Evolutionary conservation across 2,888 invertebrate species (phyloP), one percentile per base, ranked within the genome.

Genomic region (Gymnoscelis rufifasciata): DNA sequence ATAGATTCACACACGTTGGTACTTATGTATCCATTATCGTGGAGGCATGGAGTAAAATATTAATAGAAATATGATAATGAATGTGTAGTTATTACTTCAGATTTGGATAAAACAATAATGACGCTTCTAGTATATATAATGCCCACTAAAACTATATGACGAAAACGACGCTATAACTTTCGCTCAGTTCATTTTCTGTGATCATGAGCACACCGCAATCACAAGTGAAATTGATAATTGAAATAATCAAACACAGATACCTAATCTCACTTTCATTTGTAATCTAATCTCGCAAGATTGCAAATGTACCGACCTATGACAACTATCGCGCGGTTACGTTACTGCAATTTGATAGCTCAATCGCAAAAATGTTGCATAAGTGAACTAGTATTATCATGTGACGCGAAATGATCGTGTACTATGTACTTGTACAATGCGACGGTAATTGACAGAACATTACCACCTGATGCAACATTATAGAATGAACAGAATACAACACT

Each of bases 251-350:
- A 57, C 51, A 54, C 50, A 52, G 52, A 28, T 51, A 71, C 71
- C 67, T 73, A 66, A 76, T 74, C 68, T 57, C 38, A 44, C 52
- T 51, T 54, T 52, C 56, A 60, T 62, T 60, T 56, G 78, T 76
- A 82, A 83, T 83, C 82, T 83, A 77, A 84, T 83, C 83, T 72
- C 45, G 54, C 38, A 57, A 57, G 60, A 57, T 67, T 63, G 68
- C 70, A 71, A 77, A 60, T 58, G 55, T 55, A 80, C 83, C 84
- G 83, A 86, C 86, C 86, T 86, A 82, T 72, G 75, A 58, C 79
- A 83, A 83, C 68, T 63, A 66, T 65, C 51, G 46, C 68, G 62
- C 63, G 62, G 60, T 69, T 69, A 59, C 64, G 68, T 59, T 66
- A 65, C 45, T 56, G 78, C 62, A 63, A 68, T 63, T 61, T 66